Base-by-base conservation (phyloP, 2,797 vertebrate genomes). In the Malurus leucopterus region DNA sequence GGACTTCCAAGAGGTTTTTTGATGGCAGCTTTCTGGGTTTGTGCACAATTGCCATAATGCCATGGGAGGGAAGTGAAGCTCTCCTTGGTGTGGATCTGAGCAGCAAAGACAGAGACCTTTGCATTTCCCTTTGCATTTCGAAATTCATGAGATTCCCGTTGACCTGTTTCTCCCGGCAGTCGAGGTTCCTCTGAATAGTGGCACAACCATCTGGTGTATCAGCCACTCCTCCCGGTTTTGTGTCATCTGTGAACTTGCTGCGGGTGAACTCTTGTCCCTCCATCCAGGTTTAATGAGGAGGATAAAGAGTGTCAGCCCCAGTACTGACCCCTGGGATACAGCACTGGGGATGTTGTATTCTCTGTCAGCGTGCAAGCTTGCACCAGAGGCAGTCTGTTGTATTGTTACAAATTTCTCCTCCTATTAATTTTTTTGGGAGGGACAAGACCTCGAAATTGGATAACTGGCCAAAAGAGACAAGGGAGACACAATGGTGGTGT, bases 151-250 rank as follows among this genome's bases (percentile, higher is more conserved):
- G 65, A 85, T 90, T 77, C 79, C 75, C 30, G 20, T 27, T 24
- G 6, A 49, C 43, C 43, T 36, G 43, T 87, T 91, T 85, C 81
- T 91, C 24, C 43, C 64, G 54, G 65, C 64, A 57, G 36, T 79
- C 30, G 27, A 82, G 55, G 40, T 87, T 62, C 65, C 51, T 38
- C 43, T 94, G 91, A 93, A 91, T 88, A 88, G 75, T 62, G 84
- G 47, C 75, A 85, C 69, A 91, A 62, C 69, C 86, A 86, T 92
- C 89, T 94, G 89, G 54, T 80, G 50, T 65, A 61, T 54, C 77
- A 73, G 74, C 64, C 64, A 57, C 88, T 94, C 87, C 91, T 91
- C 87, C 78, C 54, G 61, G 84, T 93, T 92, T 87, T 92, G 72
- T 91, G 8, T 93, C 72, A 51, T 68, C 54, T 64, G 43, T 3